These are phyloP conservation scores for Tangara arthus DNA, from an alignment of 2,797 vertebrate genomes.

Conservation along the genomic window DNA sequence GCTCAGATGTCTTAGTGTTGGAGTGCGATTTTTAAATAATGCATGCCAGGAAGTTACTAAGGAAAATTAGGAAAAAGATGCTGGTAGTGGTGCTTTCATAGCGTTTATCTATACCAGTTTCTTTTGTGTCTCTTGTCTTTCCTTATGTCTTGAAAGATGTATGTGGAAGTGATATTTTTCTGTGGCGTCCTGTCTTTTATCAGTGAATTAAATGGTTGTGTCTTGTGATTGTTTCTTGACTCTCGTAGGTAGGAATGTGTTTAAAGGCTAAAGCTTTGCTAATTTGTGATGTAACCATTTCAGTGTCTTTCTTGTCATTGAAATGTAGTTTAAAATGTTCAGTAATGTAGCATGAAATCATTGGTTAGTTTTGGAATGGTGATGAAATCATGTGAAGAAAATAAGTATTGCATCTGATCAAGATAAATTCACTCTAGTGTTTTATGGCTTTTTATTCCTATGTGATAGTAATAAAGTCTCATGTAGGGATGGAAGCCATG, in stretches of 20 bases:
- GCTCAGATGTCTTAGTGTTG: constrained; percentile 3
- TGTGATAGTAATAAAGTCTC: constrained; percentile 98
- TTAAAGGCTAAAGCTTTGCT: constrained; percentile 73
- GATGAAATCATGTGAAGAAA: constrained; percentile 85
- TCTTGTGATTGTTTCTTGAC: constrained; percentile 76
- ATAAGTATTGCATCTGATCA: constrained; percentile 83
- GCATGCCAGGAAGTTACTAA: constrained; percentile 17
- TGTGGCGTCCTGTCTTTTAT: constrained; percentile 77
- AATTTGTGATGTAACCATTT: constrained; percentile 77
- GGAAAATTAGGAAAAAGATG: constrained; percentile 18
- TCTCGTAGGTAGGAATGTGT: constrained; percentile 69
- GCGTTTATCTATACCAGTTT: constrained; percentile 62
- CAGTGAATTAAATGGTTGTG: constrained; percentile 73
- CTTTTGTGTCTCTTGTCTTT: constrained; percentile 75
- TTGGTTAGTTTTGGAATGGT: constrained; percentile 82
- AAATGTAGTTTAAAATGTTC: constrained; percentile 78
- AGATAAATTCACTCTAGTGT: constrained; percentile 92
- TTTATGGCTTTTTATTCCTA: constrained; percentile 99
- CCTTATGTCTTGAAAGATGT: constrained; percentile 74
- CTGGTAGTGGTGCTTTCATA: constrained; percentile 55
- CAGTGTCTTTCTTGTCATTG: constrained; percentile 77
- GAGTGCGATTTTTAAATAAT: background rate
- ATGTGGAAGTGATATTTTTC: constrained; percentile 76
- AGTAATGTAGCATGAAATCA: constrained; percentile 81
- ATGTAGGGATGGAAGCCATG: constrained; percentile 99